These are phyloP conservation scores for Mungos mungo DNA, from an alignment of 2,113 vertebrate species.

Conservation along the genomic window DNA sequence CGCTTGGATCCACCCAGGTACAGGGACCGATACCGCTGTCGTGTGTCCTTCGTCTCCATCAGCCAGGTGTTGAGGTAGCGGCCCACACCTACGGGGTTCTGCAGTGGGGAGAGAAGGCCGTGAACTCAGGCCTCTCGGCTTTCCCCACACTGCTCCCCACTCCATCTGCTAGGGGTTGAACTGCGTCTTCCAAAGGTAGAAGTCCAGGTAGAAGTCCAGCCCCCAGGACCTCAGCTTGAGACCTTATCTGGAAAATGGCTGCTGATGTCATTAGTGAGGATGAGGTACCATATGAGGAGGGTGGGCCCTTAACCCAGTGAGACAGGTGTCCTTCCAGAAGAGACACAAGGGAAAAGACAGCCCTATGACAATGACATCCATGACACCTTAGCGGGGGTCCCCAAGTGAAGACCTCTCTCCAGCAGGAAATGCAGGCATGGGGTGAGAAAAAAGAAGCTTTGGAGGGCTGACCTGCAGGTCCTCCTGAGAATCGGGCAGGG, in stretches of 20 bases:
- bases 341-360: neutral
- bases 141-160: neutral
- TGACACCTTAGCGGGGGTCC: neutral
- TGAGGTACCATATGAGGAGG: neutral
- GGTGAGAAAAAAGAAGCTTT: neutral
- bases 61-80: slow-evolving; percentile 79
- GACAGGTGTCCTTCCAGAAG: neutral
- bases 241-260: neutral
- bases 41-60: slow-evolving; percentile 61
- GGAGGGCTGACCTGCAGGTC: neutral
- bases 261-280: neutral
- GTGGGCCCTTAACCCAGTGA: neutral
- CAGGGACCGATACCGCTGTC: slow-evolving; percentile 75
- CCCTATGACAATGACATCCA: neutral
- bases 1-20: slow-evolving; percentile 70
- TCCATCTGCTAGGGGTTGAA: neutral
- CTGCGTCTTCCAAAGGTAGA: neutral
- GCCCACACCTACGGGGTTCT: slow-evolving; percentile 85
- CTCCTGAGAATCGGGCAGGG: neutral
- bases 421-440: neutral
- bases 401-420: neutral
- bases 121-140: neutral
- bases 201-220: neutral
- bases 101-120: neutral
- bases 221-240: neutral